Evolutionary conservation across 1,140 invertebrate species (phyloP).

Genomic region (Sminthurinus signatus): DNA sequence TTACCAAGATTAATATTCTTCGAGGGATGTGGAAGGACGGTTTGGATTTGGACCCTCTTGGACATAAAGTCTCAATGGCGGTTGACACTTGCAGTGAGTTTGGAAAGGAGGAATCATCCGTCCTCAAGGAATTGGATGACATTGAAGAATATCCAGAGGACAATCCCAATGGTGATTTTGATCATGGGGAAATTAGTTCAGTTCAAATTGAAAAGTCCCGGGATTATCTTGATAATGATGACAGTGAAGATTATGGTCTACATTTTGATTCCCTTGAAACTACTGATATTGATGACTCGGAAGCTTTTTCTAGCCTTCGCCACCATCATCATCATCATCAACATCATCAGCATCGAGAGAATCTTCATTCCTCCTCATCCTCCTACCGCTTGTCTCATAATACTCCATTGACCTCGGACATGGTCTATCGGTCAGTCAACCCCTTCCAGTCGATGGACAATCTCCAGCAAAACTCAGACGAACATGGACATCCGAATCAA

Average conservation of each 20-base stretch:
- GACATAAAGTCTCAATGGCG: too few species aligned
- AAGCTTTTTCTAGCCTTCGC: too few species aligned
- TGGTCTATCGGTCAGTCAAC: slow-evolving; percentile 23
- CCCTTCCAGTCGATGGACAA: slow-evolving; percentile 18
- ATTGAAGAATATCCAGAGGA: slow-evolving; percentile 25
- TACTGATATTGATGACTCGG: neutral
- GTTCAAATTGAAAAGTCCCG: slow-evolving; percentile 7
- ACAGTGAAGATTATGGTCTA: slow-evolving; percentile 32
- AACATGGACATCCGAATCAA: too few species aligned
- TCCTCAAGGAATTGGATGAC: slow-evolving; percentile 18
- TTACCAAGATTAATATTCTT: slow-evolving; percentile 35
- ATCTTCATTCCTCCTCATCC: neutral
- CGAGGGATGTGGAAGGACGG: slow-evolving; percentile 20
- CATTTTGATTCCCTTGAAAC: slow-evolving; percentile 23
- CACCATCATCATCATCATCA: too few species aligned
- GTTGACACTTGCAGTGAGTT: neutral
- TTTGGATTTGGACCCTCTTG: too few species aligned
- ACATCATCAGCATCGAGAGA: too few species aligned
- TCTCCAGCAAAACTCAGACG: neutral
- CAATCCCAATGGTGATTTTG: neutral
- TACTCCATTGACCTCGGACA: slow-evolving; percentile 15
- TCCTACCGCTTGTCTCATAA: too few species aligned
- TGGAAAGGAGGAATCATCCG: slow-evolving; percentile 10
- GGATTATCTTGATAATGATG: slow-evolving; percentile 23
- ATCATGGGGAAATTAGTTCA: neutral